phyloP scores from a whole-genome alignment of 2,888 invertebrate species.

The Beris chalybata region DNA sequence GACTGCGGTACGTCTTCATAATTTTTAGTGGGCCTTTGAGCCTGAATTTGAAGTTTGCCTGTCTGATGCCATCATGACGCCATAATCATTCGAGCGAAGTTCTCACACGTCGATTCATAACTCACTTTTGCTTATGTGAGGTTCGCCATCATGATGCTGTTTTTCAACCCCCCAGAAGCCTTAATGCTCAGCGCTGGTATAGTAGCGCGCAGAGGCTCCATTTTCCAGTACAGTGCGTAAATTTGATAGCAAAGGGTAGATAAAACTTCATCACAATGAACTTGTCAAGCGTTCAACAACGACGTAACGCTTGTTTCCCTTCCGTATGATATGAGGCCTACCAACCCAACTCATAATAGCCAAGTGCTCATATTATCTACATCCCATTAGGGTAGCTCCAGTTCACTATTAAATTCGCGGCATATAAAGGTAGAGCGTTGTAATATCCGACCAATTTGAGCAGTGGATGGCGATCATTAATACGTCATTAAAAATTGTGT shows the following conservation, averaged over 20 bases:
- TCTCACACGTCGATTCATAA: constrained; percentile 31
- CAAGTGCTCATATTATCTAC: constrained; percentile 10
- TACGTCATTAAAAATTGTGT: constrained; percentile 34
- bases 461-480: constrained; percentile 26
- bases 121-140: constrained; percentile 29
- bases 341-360: background rate
- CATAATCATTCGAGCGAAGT: constrained; percentile 21
- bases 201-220: constrained; percentile 28
- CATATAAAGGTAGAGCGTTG: background rate
- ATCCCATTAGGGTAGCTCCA: background rate
- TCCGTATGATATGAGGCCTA: background rate
- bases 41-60: constrained; percentile 27
- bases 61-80: constrained; percentile 29
- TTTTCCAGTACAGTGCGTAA: constrained; percentile 39
- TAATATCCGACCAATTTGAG: constrained; percentile 17
- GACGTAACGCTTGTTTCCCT: constrained; percentile 33
- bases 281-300: constrained; percentile 36
- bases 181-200: background rate
- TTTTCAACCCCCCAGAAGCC: background rate
- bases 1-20: constrained; percentile 30
- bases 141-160: background rate
- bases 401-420: background rate
- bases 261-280: constrained; percentile 36
- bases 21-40: constrained; percentile 14
- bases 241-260: constrained; percentile 39